These are phyloP conservation scores for Leucophenga maculata DNA, from an alignment of 2,888 invertebrate species.

Conservation along the genomic window DNA sequence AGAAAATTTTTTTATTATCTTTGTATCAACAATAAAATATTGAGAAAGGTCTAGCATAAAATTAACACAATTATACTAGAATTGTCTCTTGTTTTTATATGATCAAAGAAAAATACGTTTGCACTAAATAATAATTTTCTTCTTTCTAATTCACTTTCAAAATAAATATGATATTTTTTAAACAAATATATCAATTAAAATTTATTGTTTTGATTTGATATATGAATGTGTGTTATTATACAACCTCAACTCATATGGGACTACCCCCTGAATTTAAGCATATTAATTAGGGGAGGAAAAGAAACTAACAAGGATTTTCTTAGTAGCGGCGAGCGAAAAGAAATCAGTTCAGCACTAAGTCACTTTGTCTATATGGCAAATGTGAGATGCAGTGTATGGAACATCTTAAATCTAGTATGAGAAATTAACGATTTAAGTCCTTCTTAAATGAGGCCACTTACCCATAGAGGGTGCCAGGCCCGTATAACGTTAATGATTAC, in stretches of 20 bases:
- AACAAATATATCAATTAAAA: conserved; percentile 16
- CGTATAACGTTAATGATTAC: too few relatives aligned
- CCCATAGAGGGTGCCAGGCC: too few relatives aligned
- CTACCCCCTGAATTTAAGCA: conserved; percentile 77
- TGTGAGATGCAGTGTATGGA: conserved; percentile 56
- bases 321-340: conserved; percentile 76
- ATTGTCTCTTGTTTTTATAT: conserved; percentile 42
- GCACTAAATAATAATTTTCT: conserved; percentile 29
- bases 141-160: neutral
- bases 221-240: conserved; percentile 12
- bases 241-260: conserved; percentile 73
- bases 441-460: too few relatives aligned
- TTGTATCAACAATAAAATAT: conserved; percentile 35
- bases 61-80: conserved; percentile 33
- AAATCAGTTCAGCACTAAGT: conserved; percentile 43
- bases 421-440: conserved; percentile 54
- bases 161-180: neutral
- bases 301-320: conserved; percentile 78
- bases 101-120: conserved; percentile 20
- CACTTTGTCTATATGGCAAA: conserved; percentile 63
- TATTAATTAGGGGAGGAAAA: conserved; percentile 82
- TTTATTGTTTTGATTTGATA: conserved; percentile 18
- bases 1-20: conserved; percentile 34
- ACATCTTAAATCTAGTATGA: conserved; percentile 47
- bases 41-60: conserved; percentile 44